These are phyloP conservation scores for Lampris megalopsis DNA, from an alignment of 2,113 vertebrate genomes.

Conservation along the genomic window DNA sequence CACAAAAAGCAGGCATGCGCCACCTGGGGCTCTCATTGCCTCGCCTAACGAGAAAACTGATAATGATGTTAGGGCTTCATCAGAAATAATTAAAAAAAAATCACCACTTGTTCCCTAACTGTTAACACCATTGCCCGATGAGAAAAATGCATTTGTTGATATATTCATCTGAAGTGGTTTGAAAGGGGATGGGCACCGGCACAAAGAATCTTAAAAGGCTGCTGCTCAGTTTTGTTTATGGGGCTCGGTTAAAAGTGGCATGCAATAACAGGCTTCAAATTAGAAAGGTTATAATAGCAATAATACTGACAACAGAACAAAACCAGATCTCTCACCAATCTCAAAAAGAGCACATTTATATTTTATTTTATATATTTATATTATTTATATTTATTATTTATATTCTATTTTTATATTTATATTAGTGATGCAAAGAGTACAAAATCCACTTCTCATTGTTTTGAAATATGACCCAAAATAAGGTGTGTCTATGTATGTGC, in stretches of 20 bases:
- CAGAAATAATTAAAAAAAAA: constrained; percentile 47
- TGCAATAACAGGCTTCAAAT: not conserved
- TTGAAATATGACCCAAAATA: too few species aligned
- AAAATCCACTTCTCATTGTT: not conserved
- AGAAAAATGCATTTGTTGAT: constrained; percentile 24
- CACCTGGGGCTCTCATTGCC: constrained; percentile 34
- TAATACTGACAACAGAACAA: not conserved
- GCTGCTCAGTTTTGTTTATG: not conserved
- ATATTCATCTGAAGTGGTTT: not conserved
- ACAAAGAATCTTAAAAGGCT: constrained; percentile 10
- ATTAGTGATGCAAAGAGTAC: not conserved
- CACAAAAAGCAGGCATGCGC: constrained; percentile 18
- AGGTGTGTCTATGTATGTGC: not conserved
- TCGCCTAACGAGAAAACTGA: constrained; percentile 47
- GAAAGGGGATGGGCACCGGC: constrained; percentile 16
- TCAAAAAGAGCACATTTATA: too few species aligned
- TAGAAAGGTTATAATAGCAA: not conserved
- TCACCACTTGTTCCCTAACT: constrained; percentile 23
- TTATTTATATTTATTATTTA: too few species aligned
- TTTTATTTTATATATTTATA: too few species aligned
- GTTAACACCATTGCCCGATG: constrained; percentile 37
- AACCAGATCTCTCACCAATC: not conserved
- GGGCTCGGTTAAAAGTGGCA: not conserved
- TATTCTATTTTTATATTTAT: too few species aligned
- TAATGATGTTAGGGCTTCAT: constrained; percentile 32